Base-by-base conservation (phyloP, 2,113 vertebrate genomes). In the Naja naja region DNA sequence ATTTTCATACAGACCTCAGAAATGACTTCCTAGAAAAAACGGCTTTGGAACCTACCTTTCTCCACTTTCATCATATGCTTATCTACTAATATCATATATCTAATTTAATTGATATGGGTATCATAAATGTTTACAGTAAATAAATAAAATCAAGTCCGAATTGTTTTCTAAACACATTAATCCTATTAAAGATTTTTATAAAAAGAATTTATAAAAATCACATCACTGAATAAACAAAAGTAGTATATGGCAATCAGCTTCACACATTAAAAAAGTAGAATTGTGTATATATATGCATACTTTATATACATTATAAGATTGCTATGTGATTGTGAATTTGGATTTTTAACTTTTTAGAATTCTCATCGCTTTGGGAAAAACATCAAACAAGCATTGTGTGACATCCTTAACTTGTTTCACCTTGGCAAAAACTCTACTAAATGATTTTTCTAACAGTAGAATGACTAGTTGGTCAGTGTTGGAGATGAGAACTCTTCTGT, bases 291-390 rank as follows among this genome's bases (percentile, higher is more conserved):
- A 18, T 1, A 7, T 60, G n/a, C n/a, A 52, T 1, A 18, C 7
- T 30, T 27, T 74, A 30, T 89, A 8, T 69, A 7, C 60, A 54
- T 20, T 43, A 74, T 89, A 9, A 86, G 22, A 90, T n/a, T 20
- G 52, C 22, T n/a, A 39, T 93, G 49, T 53, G 69, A 53, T 34
- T 53, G 27, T 85, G n/a, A 90, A 86, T 53, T 22, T 64, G n/a
- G n/a, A 92, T 58, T 90, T 87, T 47, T 2, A 60, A 47, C 0
- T 93, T 87, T 23, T 81, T 74, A 99, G 99, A 98, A 99, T 94
- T 99, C 99, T 0, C 99, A 99, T 89, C 99, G 99, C 55, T 99
- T 99, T 27, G 99, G 99, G 18, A 89, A 39, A 94, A 97, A 99
- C 96, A 97, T 99, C 95, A 95, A n/a, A 92, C 97, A 98, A 91